A percentile compares a stretch with the other conserved stretches of the same genome.
These are phyloP conservation scores for Hartigia nigra DNA, from an alignment of 2,888 invertebrate genomes.

Conservation along the genomic window DNA sequence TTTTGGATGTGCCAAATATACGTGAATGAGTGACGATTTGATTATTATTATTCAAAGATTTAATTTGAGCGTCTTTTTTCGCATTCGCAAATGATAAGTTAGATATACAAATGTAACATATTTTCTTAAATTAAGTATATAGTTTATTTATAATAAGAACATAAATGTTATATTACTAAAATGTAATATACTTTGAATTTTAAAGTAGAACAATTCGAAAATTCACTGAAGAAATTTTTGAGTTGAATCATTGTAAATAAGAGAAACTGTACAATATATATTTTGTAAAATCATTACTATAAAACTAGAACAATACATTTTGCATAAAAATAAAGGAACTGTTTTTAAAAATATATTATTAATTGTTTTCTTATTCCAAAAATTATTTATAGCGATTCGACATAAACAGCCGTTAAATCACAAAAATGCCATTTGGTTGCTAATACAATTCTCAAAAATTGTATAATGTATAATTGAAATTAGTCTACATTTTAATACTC, in stretches of 20 bases:
- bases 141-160: no score
- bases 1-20: neutral
- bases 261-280: neutral
- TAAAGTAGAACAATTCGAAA: neutral
- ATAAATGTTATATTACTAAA: neutral
- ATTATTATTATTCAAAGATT: no score
- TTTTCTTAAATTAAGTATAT: no score
- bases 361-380: conserved; percentile 5
- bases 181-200: neutral
- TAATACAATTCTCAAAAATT: no score
- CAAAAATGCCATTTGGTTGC: neutral
- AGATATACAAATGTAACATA: no score
- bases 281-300: neutral
- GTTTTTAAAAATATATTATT: conserved; percentile 11
- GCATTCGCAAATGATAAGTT: no score
- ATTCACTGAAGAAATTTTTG: neutral
- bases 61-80: no score
- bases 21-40: no score
- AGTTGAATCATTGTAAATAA: neutral
- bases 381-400: conserved; percentile 1
- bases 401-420: conserved; percentile 7
- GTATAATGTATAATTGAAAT: neutral
- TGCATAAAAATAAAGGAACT: neutral
- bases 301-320: neutral
- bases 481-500: neutral